Percentiles rank a stretch among this genome's conserved stretches.
These are phyloP conservation scores for Lithophane socia DNA, from an alignment of 2,888 invertebrate genomes.

Conservation along the genomic window DNA sequence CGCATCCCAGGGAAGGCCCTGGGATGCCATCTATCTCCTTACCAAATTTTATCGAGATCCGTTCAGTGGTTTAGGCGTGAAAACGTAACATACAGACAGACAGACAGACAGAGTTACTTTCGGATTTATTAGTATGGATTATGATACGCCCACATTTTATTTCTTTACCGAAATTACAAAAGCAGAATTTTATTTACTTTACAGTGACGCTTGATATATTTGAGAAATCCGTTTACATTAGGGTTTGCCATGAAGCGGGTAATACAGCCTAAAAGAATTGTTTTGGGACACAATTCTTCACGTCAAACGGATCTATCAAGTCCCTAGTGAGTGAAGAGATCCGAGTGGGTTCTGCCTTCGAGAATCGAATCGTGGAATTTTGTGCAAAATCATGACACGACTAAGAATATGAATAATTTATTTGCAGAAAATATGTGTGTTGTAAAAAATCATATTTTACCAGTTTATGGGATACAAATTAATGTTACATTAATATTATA, in stretches of 20 bases:
- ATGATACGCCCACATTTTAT: neutral
- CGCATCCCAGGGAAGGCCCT: too few relatives aligned
- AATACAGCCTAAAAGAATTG: constrained; percentile 14
- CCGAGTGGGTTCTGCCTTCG: neutral
- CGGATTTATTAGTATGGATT: too few relatives aligned
- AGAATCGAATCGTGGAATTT: neutral
- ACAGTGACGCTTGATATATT: constrained; percentile 18
- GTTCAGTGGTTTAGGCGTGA: too few relatives aligned
- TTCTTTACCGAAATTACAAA: neutral
- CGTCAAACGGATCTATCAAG: constrained; percentile 21
- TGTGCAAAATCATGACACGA: neutral
- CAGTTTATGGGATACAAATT: too few relatives aligned
- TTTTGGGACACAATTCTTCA: constrained; percentile 33
- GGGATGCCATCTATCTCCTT: too few relatives aligned
- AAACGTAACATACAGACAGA: too few relatives aligned
- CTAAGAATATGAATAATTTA: too few relatives aligned
- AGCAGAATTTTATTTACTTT: constrained; percentile 16
- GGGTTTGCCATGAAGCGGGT: constrained; percentile 22
- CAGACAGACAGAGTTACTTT: too few relatives aligned
- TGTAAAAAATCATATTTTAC: too few relatives aligned
- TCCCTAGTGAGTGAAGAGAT: constrained; percentile 1
- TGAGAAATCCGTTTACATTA: constrained; percentile 26
- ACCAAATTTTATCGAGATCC: too few relatives aligned
- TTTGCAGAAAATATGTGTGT: too few relatives aligned
- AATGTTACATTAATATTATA: too few relatives aligned